phyloP scores from a whole-genome alignment of 2,113 vertebrate species.

The Sinocyclocheilus anophthalmus region DNA sequence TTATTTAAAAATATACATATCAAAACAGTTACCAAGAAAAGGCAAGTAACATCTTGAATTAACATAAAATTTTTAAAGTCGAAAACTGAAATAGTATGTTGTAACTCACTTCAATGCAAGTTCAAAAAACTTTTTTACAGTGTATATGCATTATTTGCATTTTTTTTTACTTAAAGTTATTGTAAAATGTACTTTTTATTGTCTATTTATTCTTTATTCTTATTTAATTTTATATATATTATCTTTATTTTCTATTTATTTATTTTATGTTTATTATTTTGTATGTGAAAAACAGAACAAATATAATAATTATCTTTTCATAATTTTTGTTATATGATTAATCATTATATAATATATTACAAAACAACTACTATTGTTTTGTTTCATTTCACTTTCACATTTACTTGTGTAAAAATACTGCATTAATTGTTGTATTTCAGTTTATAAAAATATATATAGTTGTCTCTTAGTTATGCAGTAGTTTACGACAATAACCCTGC shows the following conservation, averaged over 20 bases:
- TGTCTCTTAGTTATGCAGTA: background rate
- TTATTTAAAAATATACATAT: too few species aligned
- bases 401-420: background rate
- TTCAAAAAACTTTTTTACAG: too few species aligned
- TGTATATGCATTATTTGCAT: background rate
- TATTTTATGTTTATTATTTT: background rate
- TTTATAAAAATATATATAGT: background rate
- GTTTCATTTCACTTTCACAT: background rate
- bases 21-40: background rate
- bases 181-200: background rate
- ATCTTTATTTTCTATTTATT: too few species aligned
- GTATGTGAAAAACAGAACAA: background rate
- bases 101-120: background rate
- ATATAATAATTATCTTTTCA: background rate
- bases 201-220: too few species aligned
- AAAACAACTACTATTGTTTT: background rate
- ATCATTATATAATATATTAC: background rate
- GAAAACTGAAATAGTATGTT: background rate
- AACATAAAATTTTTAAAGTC: background rate
- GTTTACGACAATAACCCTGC: conserved; percentile 9
- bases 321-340: background rate
- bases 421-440: background rate
- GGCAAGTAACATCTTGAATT: background rate
- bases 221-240: background rate
- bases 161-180: background rate